A percentile compares a stretch with the other conserved stretches of the same genome.
Evolutionary conservation across 2,797 vertebrate genomes (phyloP).

Genomic region (Pygocentrus nattereri): DNA sequence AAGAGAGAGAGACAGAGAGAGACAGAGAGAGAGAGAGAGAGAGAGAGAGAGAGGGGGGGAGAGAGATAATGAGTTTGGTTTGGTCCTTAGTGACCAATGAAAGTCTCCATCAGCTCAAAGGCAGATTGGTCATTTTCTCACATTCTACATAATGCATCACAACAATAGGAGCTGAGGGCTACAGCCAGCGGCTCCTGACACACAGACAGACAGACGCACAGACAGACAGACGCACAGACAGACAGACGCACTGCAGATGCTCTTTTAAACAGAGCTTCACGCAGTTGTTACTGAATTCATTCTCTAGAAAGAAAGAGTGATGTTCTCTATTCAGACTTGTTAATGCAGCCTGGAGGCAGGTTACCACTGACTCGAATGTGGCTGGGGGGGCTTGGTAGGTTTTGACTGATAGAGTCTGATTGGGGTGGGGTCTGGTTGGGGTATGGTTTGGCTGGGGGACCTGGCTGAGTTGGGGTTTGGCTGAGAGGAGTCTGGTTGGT

Average conservation of each 20-base stretch:
- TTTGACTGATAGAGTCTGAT: no score
- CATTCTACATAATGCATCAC: no score
- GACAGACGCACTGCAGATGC: neutral
- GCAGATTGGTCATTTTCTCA: neutral
- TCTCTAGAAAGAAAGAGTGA: neutral
- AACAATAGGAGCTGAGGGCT: neutral
- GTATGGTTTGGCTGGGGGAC: no score
- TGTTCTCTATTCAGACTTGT: no score
- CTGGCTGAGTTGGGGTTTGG: no score
- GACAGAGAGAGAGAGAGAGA: neutral
- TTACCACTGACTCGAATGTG: no score
- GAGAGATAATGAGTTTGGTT: no score
- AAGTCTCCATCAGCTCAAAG: neutral
- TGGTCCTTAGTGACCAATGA: neutral
- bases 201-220: neutral
- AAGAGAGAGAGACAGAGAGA: neutral
- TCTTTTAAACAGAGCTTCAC: no score
- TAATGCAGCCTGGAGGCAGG: no score
- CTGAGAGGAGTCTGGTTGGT: no score
- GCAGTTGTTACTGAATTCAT: neutral
- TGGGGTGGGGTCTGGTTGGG: no score
- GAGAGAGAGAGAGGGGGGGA: neutral
- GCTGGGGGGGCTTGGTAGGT: no score
- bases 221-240: neutral
- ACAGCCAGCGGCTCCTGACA: neutral